Base-by-base conservation (phyloP, 2,797 vertebrate species). In the Diplodus puntazzo region DNA sequence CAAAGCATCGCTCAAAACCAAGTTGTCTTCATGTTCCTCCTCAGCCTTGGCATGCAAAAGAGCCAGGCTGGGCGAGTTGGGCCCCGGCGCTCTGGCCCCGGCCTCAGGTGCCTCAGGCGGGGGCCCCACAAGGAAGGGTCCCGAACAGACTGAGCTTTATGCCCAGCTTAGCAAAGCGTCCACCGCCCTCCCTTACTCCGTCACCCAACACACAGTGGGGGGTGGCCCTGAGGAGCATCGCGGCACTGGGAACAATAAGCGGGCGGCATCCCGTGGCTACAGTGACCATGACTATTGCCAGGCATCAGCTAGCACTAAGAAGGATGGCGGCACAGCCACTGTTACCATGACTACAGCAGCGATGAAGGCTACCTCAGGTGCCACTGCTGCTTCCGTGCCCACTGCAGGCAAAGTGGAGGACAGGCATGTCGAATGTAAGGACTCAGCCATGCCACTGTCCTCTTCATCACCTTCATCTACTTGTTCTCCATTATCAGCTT, bases 261-360 rank as follows among this genome's bases (percentile, higher is more conserved):
- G 96, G 91, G 93, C 95, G 84, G 96, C 90, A 86, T 93, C 97
- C 81, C 96, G 97, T 82, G 94, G 97, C 90, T 96, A 98, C 95
- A 97, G 98, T 82, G 98, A 99, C 95, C 98, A 99, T 88, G 98
- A 99, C 94, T 99, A 99, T 94, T 99, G 98, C 95, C 98, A 99
- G 94, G 97, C 96, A 70, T 88, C 96, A 83, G 97, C 96, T 86
- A 95, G 95, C 94, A 93, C 96, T 88, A 98, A 97, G 94, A 96
- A 95, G 49, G 95, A 97, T 90, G 91, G 96, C 81, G 55, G 88
- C 85, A 70, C 82, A 73, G 96, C 90, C 95, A 94, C 95, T 95
- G 96, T 91, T 96, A 96, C 95, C 96, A 95, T 91, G 96, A 97
- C 94, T 95, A 96, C 92, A 97, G 96, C 95, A 91, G 96, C 94